A percentile compares a stretch with the other conserved stretches of the same genome.
Evolutionary conservation across 2,797 vertebrate species (phyloP).

Genomic region (Podarcis siculus): DNA sequence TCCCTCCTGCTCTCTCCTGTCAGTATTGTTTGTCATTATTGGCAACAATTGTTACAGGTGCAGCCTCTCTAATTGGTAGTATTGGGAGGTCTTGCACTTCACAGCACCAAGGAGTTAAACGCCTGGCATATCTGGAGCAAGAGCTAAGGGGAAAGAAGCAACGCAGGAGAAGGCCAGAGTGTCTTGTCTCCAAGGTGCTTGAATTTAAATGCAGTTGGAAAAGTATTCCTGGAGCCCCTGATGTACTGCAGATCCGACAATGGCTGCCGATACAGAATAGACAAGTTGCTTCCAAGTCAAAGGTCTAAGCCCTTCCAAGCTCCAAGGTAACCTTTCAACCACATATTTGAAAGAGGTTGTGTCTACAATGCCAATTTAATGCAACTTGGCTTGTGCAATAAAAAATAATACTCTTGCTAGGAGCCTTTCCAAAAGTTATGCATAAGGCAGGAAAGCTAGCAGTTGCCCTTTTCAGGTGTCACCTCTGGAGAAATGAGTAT

Average conservation of each 20-base stretch:
- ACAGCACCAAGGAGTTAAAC: background rate
- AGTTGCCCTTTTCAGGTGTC: background rate
- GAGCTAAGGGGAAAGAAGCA: background rate
- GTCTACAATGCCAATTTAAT: background rate
- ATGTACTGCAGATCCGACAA: background rate
- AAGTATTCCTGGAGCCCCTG: background rate
- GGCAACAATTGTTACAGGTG: background rate
- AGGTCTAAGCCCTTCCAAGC: constrained; percentile 12
- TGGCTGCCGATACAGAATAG: constrained; percentile 27
- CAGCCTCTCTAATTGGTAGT: constrained; percentile 11
- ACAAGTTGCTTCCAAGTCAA: constrained; percentile 32
- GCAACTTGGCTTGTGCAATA: background rate
- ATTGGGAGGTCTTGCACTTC: constrained; percentile 34
- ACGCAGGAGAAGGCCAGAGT: constrained; percentile 8
- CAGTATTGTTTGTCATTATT: constrained; percentile 35
- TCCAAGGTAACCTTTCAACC: constrained; percentile 26
- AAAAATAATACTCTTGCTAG: background rate
- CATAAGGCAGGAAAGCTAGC: background rate
- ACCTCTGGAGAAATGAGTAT: background rate
- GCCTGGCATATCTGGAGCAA: background rate
- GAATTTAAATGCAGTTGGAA: constrained; percentile 33
- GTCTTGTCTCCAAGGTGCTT: constrained; percentile 15
- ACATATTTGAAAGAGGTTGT: background rate
- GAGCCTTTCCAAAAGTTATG: background rate
- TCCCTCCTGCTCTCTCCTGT: constrained; percentile 9